Evolutionary conservation across 1,140 invertebrate genomes (phyloP).

Genomic region (Hylyphantes graminicola): DNA sequence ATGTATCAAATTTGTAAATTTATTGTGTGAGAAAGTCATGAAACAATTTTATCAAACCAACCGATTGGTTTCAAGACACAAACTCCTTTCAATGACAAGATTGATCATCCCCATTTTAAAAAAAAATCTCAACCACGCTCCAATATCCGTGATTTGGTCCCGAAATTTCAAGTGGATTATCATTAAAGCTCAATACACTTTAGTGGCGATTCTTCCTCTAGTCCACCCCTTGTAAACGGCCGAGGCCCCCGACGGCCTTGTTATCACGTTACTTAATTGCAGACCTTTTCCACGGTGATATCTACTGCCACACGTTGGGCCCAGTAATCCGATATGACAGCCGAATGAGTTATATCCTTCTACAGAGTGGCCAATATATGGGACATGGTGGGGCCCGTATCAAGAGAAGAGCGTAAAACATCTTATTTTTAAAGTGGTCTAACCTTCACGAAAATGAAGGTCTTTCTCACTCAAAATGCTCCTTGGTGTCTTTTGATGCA

Average conservation of each 20-base stretch:
- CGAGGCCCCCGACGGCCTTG: slow-evolving; percentile 8
- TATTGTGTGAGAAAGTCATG: no score
- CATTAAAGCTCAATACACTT: slow-evolving; percentile 27
- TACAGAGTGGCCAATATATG: neutral
- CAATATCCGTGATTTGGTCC: slow-evolving; percentile 34
- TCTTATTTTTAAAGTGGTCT: no score
- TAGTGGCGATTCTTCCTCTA: neutral
- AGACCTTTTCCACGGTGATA: neutral
- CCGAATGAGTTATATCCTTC: slow-evolving; percentile 36
- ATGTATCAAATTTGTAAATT: no score
- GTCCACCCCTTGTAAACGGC: slow-evolving; percentile 12
- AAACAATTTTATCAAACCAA: no score
- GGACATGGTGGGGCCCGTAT: neutral
- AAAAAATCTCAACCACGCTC: neutral
- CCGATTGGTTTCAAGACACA: no score
- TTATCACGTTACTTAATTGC: slow-evolving; percentile 48
- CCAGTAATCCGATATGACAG: slow-evolving; percentile 48
- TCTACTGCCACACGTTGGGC: slow-evolving; percentile 21
- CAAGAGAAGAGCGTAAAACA: neutral
- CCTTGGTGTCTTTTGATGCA: no score
- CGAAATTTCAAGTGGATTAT: slow-evolving; percentile 33
- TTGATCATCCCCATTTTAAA: neutral
- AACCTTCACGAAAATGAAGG: no score
- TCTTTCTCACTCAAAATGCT: no score
- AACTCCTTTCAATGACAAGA: no score